Conservation (phyloP, 2,113 vertebrate species). For the Pungitius pungitius region DNA sequence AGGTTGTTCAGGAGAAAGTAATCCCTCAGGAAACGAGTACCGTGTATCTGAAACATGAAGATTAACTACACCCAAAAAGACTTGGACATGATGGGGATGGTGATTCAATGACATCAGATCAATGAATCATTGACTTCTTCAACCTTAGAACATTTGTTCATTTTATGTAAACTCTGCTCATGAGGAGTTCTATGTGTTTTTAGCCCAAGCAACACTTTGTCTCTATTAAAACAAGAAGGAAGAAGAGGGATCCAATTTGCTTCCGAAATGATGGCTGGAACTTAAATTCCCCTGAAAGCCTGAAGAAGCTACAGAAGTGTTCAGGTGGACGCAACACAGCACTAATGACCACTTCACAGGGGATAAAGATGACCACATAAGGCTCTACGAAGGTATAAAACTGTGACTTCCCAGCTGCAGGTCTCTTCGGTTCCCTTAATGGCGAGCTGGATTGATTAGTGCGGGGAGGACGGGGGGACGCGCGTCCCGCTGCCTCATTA, state of each 20-base stretch:
- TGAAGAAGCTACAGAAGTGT: not conserved
- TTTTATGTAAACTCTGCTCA: not conserved
- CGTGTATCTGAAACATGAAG: conserved; percentile 11
- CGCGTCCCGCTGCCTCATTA: conserved; percentile 76
- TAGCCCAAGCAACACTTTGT: not conserved
- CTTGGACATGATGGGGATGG: not conserved
- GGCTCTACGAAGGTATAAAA: conserved; percentile 33
- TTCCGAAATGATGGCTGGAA: not conserved
- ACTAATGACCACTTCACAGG: not conserved
- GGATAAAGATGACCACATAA: conserved; percentile 3
- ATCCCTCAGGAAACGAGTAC: conserved; percentile 23
- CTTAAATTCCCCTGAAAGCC: not conserved
- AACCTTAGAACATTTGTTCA: not conserved
- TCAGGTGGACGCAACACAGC: not conserved
- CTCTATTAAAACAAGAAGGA: conserved; percentile 1
- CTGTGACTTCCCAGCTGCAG: conserved; percentile 30
- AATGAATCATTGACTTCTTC: not conserved
- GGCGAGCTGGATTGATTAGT: conserved; percentile 78
- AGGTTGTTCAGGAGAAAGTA: conserved; percentile 17
- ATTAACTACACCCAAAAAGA: conserved; percentile 6
- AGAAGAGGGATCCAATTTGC: not conserved
- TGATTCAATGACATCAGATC: not conserved
- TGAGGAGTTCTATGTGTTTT: not conserved
- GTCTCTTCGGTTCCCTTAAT: conserved; percentile 63
- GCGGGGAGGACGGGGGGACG: conserved; percentile 66